phyloP scores from a whole-genome alignment of 2,797 vertebrate genomes.

The Astyanax mexicanus region DNA sequence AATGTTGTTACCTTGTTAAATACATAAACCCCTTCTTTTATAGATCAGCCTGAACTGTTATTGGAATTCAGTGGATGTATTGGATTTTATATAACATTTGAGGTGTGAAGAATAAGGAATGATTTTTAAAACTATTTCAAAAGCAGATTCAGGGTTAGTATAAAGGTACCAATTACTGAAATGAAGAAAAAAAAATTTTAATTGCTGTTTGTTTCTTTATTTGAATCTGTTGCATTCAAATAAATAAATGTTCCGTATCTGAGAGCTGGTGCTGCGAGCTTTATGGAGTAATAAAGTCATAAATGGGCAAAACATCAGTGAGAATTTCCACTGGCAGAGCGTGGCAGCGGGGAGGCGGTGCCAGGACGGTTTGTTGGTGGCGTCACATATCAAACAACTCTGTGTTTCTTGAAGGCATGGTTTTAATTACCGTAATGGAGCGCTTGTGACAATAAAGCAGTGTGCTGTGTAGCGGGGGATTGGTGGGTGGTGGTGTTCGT shows the following conservation, averaged over 20 bases:
- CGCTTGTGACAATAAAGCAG: conserved; percentile 64
- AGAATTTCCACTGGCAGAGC: conserved; percentile 65
- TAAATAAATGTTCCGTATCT: conserved; percentile 58
- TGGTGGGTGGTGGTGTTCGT: neutral
- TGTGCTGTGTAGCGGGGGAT: conserved; percentile 52
- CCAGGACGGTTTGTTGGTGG: conserved; percentile 73
- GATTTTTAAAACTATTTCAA: conserved; percentile 29
- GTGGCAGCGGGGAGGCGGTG: conserved; percentile 59
- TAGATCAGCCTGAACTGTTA: too few species aligned
- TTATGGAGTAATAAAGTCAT: conserved; percentile 68
- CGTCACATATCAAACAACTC: conserved; percentile 67
- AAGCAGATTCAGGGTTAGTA: conserved; percentile 46
- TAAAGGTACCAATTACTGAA: conserved; percentile 61
- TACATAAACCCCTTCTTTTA: too few species aligned
- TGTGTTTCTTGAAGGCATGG: conserved; percentile 62
- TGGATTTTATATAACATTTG: too few species aligned
- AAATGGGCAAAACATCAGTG: conserved; percentile 64
- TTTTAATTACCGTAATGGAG: conserved; percentile 75
- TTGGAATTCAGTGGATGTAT: too few species aligned
- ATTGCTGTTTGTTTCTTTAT: conserved; percentile 63
- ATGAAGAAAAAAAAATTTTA: conserved; percentile 55
- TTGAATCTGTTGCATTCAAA: conserved; percentile 60
- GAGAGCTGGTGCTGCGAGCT: conserved; percentile 55
- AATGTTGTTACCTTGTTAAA: too few species aligned
- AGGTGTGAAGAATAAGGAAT: conserved; percentile 23